phyloP scores from a whole-genome alignment of 2,888 invertebrate species.

The Keiferia lycopersicella region DNA sequence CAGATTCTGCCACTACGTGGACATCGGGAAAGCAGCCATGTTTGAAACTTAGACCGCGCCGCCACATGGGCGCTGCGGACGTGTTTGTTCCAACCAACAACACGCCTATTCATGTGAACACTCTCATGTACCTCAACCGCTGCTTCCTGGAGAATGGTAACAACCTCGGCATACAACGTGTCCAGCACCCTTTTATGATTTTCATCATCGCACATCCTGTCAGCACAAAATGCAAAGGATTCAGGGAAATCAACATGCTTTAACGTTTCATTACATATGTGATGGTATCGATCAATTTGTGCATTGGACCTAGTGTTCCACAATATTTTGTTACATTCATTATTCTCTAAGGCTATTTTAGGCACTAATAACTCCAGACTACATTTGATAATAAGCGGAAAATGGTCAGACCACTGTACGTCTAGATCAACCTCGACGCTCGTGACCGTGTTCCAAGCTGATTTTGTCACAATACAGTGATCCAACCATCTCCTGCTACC shows the following conservation, averaged over 20 bases:
- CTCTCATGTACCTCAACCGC: neutral
- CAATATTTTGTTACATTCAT: neutral
- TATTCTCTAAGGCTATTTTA: neutral
- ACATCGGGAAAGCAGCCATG: slow-evolving; percentile 16
- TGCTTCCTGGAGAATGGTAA: neutral
- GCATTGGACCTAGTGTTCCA: neutral
- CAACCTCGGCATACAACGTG: neutral
- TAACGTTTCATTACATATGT: neutral
- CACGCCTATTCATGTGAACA: neutral
- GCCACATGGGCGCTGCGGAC: slow-evolving; percentile 25
- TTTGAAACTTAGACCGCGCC: slow-evolving; percentile 19
- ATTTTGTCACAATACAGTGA: slow-evolving; percentile 31
- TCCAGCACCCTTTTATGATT: slow-evolving; percentile 4
- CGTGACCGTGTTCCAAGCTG: slow-evolving; percentile 28
- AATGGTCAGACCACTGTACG: slow-evolving; percentile 31
- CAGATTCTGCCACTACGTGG: slow-evolving; percentile 23
- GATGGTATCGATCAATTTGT: neutral
- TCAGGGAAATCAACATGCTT: slow-evolving; percentile 4
- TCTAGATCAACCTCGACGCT: slow-evolving; percentile 25
- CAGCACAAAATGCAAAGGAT: neutral
- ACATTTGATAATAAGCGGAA: slow-evolving; percentile 21
- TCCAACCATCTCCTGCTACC: slow-evolving; percentile 26
- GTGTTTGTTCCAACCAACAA: slow-evolving; percentile 27
- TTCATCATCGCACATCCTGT: neutral
- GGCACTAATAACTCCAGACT: neutral